Conservation (phyloP, 2,888 invertebrate genomes). For the Trissolcus brochymenae region DNA sequence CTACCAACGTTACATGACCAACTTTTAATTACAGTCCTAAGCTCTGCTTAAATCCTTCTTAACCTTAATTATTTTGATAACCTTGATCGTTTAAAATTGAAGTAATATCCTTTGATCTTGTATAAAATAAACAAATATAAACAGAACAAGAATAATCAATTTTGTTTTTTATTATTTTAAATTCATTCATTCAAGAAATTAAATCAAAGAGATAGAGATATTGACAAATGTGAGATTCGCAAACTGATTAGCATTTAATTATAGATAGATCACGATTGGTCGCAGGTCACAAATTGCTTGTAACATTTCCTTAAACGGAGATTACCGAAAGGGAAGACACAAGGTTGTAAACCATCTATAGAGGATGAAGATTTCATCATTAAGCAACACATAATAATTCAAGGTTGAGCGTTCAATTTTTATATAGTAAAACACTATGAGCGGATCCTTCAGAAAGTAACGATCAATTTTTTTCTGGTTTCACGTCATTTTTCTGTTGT, state of each 20-base stretch:
- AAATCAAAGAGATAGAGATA: neutral
- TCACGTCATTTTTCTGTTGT: neutral
- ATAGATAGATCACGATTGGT: too few relatives aligned
- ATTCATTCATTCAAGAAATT: neutral
- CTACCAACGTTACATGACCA: constrained; percentile 18
- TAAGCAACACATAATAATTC: neutral
- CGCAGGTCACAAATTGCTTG: too few relatives aligned
- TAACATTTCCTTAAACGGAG: neutral
- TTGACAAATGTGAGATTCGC: too few relatives aligned
- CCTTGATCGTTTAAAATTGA: neutral
- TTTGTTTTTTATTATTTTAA: too few relatives aligned
- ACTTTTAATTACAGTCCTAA: constrained; percentile 22
- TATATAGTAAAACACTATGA: too few relatives aligned
- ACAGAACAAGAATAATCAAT: too few relatives aligned
- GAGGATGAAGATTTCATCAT: constrained; percentile 2
- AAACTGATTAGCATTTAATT: too few relatives aligned
- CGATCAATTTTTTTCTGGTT: neutral
- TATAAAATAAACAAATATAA: too few relatives aligned
- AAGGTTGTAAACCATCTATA: neutral
- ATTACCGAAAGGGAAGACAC: neutral
- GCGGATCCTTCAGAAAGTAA: too few relatives aligned
- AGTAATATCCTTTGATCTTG: too few relatives aligned
- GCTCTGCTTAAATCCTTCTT: constrained; percentile 5
- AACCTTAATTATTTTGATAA: neutral
- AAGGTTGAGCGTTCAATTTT: neutral